Percentiles rank a stretch among this genome's conserved stretches.
phyloP scores from a whole-genome alignment of 2,888 invertebrate species.

The Brachypterus glaber region DNA sequence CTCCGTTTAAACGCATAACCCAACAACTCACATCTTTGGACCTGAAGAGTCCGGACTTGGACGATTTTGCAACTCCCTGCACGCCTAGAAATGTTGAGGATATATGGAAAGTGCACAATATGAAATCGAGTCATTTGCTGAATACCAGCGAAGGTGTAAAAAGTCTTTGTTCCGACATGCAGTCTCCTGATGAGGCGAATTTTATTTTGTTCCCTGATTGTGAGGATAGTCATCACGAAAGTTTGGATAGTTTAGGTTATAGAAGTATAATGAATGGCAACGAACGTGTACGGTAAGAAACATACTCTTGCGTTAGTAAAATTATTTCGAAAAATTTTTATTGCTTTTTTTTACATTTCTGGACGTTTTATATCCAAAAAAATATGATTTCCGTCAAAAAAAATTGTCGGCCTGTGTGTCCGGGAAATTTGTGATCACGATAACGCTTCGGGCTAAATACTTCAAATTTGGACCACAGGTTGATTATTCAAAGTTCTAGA shows the following conservation, averaged over 20 bases:
- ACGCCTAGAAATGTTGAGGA: conserved; percentile 53
- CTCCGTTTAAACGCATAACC: conserved; percentile 67
- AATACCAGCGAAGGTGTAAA: conserved; percentile 37
- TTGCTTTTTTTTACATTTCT: no score
- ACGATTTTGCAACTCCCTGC: conserved; percentile 60
- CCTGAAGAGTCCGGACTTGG: conserved; percentile 60
- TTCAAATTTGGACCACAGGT: no score
- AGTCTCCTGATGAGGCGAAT: conserved; percentile 41
- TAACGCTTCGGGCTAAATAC: no score
- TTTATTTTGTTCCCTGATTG: conserved; percentile 51
- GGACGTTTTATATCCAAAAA: no score
- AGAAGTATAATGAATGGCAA: conserved; percentile 21
- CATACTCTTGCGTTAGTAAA: no score
- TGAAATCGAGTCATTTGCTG: conserved; percentile 27
- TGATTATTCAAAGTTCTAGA: no score
- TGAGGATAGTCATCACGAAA: conserved; percentile 37
- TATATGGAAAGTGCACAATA: conserved; percentile 47
- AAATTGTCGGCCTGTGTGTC: no score
- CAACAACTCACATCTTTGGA: conserved; percentile 67
- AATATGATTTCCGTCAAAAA: no score
- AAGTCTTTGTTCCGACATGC: conserved; percentile 33
- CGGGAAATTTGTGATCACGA: no score
- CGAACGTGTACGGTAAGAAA: background rate
- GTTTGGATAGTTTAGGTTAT: conserved; percentile 16
- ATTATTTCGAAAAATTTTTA: no score